These are phyloP conservation scores for Platysternon megacephalum DNA, from an alignment of 2,113 vertebrate species.

Conservation along the genomic window DNA sequence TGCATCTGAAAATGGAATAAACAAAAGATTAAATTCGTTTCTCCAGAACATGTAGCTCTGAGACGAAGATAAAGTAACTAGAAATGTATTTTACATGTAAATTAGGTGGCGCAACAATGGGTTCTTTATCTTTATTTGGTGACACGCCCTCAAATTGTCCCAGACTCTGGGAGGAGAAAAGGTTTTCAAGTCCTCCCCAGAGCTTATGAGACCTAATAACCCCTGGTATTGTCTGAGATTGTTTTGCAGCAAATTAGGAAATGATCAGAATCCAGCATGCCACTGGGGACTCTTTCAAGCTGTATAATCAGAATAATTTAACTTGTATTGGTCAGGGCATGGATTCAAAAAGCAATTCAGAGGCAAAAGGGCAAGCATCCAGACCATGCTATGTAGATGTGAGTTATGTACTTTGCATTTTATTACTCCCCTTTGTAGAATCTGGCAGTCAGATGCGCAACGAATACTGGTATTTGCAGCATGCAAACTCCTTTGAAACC, in stretches of 20 bases:
- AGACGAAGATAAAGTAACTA: not conserved
- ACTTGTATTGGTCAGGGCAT: conserved; percentile 23
- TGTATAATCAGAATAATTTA: conserved; percentile 46
- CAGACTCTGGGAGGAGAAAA: not conserved
- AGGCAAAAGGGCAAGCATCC: conserved; percentile 39
- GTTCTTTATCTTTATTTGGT: conserved; percentile 23
- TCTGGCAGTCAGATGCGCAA: not conserved
- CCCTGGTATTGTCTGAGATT: conserved; percentile 22
- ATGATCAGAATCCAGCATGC: conserved; percentile 37
- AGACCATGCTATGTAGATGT: conserved; percentile 13
- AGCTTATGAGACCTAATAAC: conserved; percentile 32
- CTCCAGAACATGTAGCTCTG: not conserved
- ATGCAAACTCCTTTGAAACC: not conserved
- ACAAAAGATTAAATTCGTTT: not conserved
- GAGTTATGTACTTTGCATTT: conserved; percentile 18
- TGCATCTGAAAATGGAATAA: not conserved
- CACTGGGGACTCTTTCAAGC: conserved; percentile 24
- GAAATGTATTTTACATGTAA: not conserved
- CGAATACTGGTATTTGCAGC: not conserved
- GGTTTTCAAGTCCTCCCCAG: not conserved
- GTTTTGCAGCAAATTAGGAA: conserved; percentile 57
- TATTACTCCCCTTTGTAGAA: not conserved
- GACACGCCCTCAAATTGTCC: not conserved
- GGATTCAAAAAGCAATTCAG: conserved; percentile 39
- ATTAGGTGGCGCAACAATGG: not conserved